Percentiles rank a stretch among this genome's conserved stretches.
Conservation (phyloP, 2,888 invertebrate genomes). For the Schizotus pectinicornis region DNA sequence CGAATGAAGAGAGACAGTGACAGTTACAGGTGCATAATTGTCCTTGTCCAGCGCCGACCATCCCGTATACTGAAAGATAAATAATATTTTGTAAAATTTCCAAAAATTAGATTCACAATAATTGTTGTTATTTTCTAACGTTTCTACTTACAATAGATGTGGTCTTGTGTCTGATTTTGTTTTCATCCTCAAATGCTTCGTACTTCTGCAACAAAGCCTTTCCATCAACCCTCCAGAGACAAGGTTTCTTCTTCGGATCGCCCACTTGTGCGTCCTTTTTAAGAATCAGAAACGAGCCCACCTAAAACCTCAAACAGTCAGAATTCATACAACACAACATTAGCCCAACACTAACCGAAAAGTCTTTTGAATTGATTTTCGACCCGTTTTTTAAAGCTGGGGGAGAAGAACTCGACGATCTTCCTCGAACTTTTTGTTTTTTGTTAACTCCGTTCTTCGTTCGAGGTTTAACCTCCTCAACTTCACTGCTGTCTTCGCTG, state of each 20-base stretch:
- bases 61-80: conserved; percentile 53
- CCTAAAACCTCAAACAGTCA: conserved; percentile 42
- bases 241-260: conserved; percentile 52
- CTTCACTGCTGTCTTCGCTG: conserved; percentile 36
- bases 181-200: conserved; percentile 54
- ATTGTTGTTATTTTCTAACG: conserved; percentile 1
- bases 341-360: conserved; percentile 12
- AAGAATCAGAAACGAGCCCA: conserved; percentile 55
- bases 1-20: conserved; percentile 50
- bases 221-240: conserved; percentile 58
- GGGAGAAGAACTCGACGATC: not conserved
- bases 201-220: conserved; percentile 60
- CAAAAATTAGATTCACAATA: not conserved
- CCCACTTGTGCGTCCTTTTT: conserved; percentile 55
- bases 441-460: conserved; percentile 41
- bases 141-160: conserved; percentile 55
- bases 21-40: conserved; percentile 53
- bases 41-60: conserved; percentile 57
- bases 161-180: conserved; percentile 53
- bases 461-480: conserved; percentile 34
- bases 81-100: not conserved
- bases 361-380: conserved; percentile 10
- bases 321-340: not conserved
- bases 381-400: not conserved
- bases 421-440: conserved; percentile 31